Conservation (phyloP, 2,888 invertebrate species). For the Caenorhabditis macrosperma region DNA sequence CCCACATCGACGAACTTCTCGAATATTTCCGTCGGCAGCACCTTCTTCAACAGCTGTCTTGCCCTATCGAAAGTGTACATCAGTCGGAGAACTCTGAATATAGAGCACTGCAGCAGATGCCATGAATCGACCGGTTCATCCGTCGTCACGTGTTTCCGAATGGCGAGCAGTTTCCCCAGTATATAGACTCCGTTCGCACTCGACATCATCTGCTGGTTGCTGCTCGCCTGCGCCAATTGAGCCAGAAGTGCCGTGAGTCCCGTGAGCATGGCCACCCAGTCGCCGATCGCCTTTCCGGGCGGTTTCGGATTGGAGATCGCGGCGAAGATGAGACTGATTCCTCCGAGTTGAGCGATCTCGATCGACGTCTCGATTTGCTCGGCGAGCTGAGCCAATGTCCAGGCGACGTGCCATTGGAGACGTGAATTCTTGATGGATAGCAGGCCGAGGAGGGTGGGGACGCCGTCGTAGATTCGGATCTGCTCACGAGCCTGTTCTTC, state of each 20-base stretch:
- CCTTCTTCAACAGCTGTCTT: conserved; percentile 80
- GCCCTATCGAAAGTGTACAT: conserved; percentile 82
- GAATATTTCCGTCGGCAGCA: conserved; percentile 81
- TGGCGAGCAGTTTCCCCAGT: conserved; percentile 60
- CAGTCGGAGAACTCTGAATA: conserved; percentile 81
- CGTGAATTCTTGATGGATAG: conserved; percentile 81
- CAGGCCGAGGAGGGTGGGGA: conserved; percentile 77
- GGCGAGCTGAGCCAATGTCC: conserved; percentile 82
- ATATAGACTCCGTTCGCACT: conserved; percentile 68
- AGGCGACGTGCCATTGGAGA: conserved; percentile 81
- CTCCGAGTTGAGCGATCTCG: conserved; percentile 81
- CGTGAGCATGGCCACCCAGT: conserved; percentile 71
- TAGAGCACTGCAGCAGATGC: conserved; percentile 79
- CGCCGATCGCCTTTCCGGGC: conserved; percentile 62
- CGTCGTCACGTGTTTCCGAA: conserved; percentile 22
- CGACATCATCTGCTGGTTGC: conserved; percentile 64
- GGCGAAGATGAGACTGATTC: conserved; percentile 81
- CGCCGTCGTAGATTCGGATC: conserved; percentile 72
- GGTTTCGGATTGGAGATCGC: conserved; percentile 58
- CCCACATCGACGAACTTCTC: conserved; percentile 82
- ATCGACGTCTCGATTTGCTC: conserved; percentile 81
- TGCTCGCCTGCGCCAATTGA: conserved; percentile 66
- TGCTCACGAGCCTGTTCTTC: conserved; percentile 71
- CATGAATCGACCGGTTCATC: conserved; percentile 49
- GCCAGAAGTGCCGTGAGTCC: conserved; percentile 70